phyloP scores from a whole-genome alignment of 2,888 invertebrate genomes.

The Seira musarum region DNA sequence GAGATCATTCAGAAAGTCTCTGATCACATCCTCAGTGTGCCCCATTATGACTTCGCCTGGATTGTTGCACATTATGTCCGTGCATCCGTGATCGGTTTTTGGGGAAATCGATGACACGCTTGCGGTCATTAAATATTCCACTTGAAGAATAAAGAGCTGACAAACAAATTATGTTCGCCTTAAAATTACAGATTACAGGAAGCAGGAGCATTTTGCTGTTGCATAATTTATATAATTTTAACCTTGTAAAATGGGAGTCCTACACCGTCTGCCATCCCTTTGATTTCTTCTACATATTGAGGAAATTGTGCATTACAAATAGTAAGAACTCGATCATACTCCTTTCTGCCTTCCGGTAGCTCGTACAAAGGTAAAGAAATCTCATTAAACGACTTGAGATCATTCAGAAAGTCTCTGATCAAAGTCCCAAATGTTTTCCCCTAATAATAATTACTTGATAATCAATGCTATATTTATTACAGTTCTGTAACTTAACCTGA shows the following conservation, averaged over 20 bases:
- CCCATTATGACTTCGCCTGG: constrained; percentile 74
- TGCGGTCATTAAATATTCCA: constrained; percentile 75
- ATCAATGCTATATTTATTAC: too few relatives aligned
- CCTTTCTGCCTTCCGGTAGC: constrained; percentile 79
- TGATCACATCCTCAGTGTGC: constrained; percentile 92
- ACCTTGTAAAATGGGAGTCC: constrained; percentile 88
- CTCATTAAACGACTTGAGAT: constrained; percentile 78
- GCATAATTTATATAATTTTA: constrained; percentile 42
- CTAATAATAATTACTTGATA: too few relatives aligned
- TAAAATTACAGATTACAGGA: background rate
- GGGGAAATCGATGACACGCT: constrained; percentile 38
- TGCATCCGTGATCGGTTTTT: constrained; percentile 44
- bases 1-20: constrained; percentile 78
- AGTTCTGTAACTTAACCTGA: too few relatives aligned
- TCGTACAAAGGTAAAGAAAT: constrained; percentile 82
- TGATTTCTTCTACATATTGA: constrained; percentile 86
- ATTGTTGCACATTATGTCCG: constrained; percentile 49
- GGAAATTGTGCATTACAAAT: constrained; percentile 82
- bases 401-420: constrained; percentile 80
- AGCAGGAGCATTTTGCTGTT: background rate
- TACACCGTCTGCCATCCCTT: constrained; percentile 90
- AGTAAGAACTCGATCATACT: constrained; percentile 83
- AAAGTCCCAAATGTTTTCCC: constrained; percentile 84
- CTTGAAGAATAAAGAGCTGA: constrained; percentile 87
- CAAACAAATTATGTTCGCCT: background rate